These are phyloP conservation scores for Vannuccia rotundouncinata DNA, from an alignment of 2,888 invertebrate genomes.

Conservation along the genomic window DNA sequence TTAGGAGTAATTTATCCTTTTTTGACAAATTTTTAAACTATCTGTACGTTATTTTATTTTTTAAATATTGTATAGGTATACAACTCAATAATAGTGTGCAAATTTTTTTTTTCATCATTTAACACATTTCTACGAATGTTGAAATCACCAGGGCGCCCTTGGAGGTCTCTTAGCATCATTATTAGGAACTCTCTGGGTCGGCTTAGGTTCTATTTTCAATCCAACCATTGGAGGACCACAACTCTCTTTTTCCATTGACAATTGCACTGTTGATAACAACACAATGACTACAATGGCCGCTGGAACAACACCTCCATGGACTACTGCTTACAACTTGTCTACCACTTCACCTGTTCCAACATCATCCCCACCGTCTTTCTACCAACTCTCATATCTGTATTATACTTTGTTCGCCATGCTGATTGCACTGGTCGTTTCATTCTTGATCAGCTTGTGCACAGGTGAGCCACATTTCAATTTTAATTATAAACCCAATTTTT, in stretches of 20 bases:
- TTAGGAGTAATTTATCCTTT: no score
- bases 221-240: not conserved
- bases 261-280: not conserved
- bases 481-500: no score
- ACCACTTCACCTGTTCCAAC: not conserved
- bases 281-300: not conserved
- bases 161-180: not conserved
- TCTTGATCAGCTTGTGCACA: constrained; percentile 31
- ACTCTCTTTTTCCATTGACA: not conserved
- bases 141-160: constrained; percentile 1
- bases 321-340: not conserved
- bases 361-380: not conserved
- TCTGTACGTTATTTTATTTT: no score
- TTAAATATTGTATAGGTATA: no score
- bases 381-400: constrained; percentile 35
- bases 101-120: no score
- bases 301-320: not conserved
- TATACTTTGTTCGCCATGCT: constrained; percentile 33
- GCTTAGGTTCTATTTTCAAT: not conserved
- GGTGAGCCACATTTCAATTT: no score
- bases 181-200: not conserved
- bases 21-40: no score
- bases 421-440: not conserved
- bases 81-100: no score
- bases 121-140: no score